Evolutionary conservation across 30 jellyfish, hydroid and myxozoan species (phyloP).

Genomic region (Hydra vulgaris): DNA sequence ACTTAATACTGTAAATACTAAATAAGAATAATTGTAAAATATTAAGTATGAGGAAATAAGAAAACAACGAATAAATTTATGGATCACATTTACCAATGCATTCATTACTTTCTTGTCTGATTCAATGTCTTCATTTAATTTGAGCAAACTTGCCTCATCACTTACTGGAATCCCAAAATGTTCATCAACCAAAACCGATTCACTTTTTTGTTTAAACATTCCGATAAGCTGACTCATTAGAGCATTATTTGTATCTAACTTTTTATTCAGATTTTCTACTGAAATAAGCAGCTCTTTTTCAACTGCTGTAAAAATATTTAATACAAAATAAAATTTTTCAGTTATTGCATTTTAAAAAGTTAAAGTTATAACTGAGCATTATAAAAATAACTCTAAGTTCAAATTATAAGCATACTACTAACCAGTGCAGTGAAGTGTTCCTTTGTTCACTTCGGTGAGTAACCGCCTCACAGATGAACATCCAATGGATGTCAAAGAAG

Average conservation of each 20-base stretch:
- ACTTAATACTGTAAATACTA: background rate
- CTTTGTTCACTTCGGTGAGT: background rate
- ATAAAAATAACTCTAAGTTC: background rate
- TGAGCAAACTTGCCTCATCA: background rate
- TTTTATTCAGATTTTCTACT: background rate
- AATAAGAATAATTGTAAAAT: too few relatives aligned
- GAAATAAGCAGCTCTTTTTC: background rate
- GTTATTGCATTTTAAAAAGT: background rate
- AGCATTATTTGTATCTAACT: background rate
- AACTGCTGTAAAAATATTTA: background rate
- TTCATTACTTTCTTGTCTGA: background rate
- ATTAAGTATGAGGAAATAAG: background rate
- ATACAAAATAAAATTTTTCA: background rate
- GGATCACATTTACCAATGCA: background rate
- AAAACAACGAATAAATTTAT: background rate
- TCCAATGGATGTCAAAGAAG: background rate
- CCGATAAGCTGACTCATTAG: background rate
- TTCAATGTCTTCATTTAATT: background rate
- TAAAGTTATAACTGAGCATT: background rate
- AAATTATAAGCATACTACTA: background rate
- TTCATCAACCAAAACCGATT: background rate
- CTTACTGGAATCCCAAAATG: background rate
- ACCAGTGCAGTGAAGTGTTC: background rate
- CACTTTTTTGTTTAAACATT: background rate
- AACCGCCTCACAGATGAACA: background rate